Evolutionary conservation across 30 jellyfish, hydroid and myxozoan genomes (phyloP), one percentile per base, ranked within the genome.

Genomic region (Cassiopea andromeda): DNA sequence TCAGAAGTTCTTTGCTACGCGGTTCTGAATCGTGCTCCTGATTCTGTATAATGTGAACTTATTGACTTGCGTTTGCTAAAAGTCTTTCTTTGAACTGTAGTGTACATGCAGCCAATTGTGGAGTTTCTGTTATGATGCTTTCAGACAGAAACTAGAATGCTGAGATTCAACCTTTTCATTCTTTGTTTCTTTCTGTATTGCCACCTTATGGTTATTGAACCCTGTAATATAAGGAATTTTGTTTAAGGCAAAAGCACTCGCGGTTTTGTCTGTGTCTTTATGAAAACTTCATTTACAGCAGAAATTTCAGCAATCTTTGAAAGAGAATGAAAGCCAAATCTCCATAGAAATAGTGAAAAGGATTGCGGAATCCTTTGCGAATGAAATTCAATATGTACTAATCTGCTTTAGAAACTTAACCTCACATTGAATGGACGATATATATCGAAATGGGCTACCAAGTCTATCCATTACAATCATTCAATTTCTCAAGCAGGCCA

Each of bases 261-360:
- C 83, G 83, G 83, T 75, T 75, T 13, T 72, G 81, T 72, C 38
- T 72, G 38, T 75, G 38, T 54, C 83, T 75, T 44, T 75, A 75
- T 75, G 83, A 67, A 75, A 75, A 75, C 46, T 75, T 7, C 83
- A 75, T 44, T 13, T 58, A 75, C 47, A 50, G 46, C 69, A 75
- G 67, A 44, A 43, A 75, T 75, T 75, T 46, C 83, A 75, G 83
- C 67, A 43, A 75, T 75, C 83, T 69, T 43, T 44, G 14, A 58
- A 38, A 6, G 10, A 75, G 44, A 46, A 75, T 58, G 47, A 75
- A 44, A 75, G 45, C 44, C 83, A 46, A 75, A 75, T 75, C 83
- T 75, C 83, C 47, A 44, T 75, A 44, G 67, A 75, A 75, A 27
- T 16, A 38, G 7, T 50, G 60, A 58, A 75, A 75, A 9, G 83